phyloP scores from a whole-genome alignment of 2,888 invertebrate species.

The Calephelis perditalis region DNA sequence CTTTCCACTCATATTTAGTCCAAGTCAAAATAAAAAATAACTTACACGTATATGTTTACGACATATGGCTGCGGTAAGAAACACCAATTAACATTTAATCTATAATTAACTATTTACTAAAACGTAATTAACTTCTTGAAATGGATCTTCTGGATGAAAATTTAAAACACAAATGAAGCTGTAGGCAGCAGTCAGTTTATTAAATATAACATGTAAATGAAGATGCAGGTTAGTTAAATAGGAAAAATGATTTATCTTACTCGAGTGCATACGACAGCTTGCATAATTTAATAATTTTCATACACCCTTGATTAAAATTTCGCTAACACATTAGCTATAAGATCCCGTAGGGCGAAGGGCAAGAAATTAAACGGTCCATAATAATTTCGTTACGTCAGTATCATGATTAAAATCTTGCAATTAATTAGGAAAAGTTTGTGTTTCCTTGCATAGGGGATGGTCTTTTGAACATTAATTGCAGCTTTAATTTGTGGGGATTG shows the following conservation, averaged over 20 bases:
- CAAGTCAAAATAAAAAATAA: too few species aligned
- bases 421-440: conserved; percentile 70
- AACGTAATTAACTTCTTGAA: too few species aligned
- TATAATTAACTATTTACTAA: too few species aligned
- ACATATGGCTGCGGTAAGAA: too few species aligned
- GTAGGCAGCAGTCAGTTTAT: too few species aligned
- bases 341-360: conserved; percentile 62
- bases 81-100: too few species aligned
- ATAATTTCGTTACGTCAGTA: conserved; percentile 70
- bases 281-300: conserved; percentile 74
- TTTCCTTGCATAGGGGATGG: conserved; percentile 36
- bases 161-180: too few species aligned
- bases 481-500: conserved; percentile 21
- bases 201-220: background rate
- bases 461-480: conserved; percentile 43
- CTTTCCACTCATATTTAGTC: too few species aligned
- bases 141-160: too few species aligned
- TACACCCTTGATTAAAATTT: conserved; percentile 77
- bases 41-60: too few species aligned
- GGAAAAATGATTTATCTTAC: conserved; percentile 54
- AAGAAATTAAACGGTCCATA: conserved; percentile 74
- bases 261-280: conserved; percentile 73
- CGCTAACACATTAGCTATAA: conserved; percentile 68
- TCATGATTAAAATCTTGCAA: conserved; percentile 73
- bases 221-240: conserved; percentile 15